Evolutionary conservation across 2,113 vertebrate genomes (phyloP).

Genomic region (Taurulus bubalis): DNA sequence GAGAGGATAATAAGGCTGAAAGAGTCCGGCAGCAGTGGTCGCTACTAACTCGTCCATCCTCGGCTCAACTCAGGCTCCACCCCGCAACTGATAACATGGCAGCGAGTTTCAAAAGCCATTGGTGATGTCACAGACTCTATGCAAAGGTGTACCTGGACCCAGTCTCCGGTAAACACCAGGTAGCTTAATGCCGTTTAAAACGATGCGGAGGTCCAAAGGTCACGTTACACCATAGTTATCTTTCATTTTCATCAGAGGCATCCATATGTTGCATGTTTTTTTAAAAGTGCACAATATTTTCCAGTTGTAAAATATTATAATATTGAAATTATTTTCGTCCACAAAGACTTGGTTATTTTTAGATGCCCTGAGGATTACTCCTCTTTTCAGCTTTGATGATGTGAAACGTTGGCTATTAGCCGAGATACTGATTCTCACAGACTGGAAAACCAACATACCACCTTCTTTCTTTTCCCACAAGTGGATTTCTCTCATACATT

Average conservation of each 20-base stretch:
- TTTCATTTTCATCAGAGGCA: not conserved
- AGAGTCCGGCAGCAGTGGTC: not conserved
- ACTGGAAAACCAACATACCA: not conserved
- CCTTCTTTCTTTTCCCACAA: not conserved
- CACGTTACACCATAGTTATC: not conserved
- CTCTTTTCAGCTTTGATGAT: not conserved
- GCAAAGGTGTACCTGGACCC: not conserved
- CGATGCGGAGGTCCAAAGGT: not conserved
- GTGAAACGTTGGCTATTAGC: not conserved
- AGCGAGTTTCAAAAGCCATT: not conserved
- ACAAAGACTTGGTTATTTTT: not conserved
- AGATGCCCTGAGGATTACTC: not conserved
- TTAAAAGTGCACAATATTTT: not conserved
- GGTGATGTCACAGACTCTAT: not conserved
- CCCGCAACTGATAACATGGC: not conserved
- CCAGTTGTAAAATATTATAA: not conserved
- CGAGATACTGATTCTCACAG: not conserved
- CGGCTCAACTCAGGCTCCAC: not conserved
- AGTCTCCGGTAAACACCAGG: not conserved
- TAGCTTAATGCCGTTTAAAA: not conserved
- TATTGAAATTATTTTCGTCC: not conserved
- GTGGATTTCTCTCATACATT: not conserved
- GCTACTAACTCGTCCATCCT: conserved; percentile 3
- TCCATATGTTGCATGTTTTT: not conserved
- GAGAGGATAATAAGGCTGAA: not conserved